Base-by-base conservation (phyloP, 2,113 vertebrate species). In the Nymphicus hollandicus region DNA sequence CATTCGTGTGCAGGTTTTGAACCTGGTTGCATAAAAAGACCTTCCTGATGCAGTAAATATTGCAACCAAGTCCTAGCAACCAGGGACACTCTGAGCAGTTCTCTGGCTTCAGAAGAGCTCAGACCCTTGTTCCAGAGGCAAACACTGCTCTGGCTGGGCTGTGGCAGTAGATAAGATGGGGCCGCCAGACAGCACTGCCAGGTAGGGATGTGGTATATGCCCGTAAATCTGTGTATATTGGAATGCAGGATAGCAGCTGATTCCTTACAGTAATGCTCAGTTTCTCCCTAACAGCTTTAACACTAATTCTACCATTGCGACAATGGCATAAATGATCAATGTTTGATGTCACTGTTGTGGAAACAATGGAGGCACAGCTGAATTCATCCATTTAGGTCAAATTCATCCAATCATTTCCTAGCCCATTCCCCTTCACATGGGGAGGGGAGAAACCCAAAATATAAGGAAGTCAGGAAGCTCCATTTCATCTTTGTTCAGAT, bases 141-240 rank as follows among this genome's bases (percentile, higher is more conserved):
- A 31, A 78, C 33, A 8, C 39, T 39, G 49, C 53, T 63, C 22
- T 12, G 29, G 56, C 39, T 55, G 28, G 6, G 7, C 41, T 16
- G 9, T n/a, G 6, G 10, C 8, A 17, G 39, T 2, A 44, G 76
- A 33, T 28, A 20, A n/a, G 43, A 18, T 0, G 0, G 47, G 23
- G 29, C 20, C 28, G 4, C 13, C 11, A 13, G 49, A 2, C 53
- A 64, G 55, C 1, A 1, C 46, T 53, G 29, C 56, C 71, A 27
- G 63, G 52, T 52, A 49, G 28, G 41, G 61, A 25, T 11, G 6
- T 2, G 18, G 0, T 13, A 3, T 11, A 4, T 7, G 31, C 43
- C 65, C 24, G 2, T 33, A 53, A 9, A 24, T 5, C 18, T 6
- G 24, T 9, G 2, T 7, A 2, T 2, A 0, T 0, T 5, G 68